phyloP scores from a whole-genome alignment of 2,113 vertebrate species.

The Ictalurus furcatus region DNA sequence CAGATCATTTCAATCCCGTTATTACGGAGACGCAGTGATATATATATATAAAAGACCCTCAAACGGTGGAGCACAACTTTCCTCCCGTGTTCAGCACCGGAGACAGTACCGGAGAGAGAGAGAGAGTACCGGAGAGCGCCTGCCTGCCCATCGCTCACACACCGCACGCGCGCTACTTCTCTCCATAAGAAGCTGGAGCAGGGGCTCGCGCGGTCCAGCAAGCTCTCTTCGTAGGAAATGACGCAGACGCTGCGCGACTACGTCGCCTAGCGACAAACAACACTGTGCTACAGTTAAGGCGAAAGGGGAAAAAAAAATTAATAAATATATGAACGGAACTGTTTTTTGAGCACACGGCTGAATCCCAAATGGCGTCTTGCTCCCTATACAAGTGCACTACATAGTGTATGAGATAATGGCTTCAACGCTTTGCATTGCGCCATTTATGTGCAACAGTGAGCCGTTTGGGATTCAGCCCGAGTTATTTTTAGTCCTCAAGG shows the following conservation, averaged over 20 bases:
- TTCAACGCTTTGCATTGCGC: neutral
- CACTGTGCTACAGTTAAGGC: constrained; percentile 28
- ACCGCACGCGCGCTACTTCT: constrained; percentile 4
- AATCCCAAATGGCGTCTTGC: neutral
- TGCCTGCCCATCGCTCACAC: neutral
- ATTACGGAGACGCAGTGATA: no score
- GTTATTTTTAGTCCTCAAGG: constrained; percentile 50
- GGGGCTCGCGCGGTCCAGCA: neutral
- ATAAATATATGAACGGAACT: neutral
- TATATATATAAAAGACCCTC: neutral
- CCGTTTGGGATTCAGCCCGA: neutral
- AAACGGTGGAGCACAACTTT: neutral
- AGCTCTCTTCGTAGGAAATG: constrained; percentile 66
- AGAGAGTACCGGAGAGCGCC: neutral
- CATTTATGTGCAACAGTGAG: neutral
- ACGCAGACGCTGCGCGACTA: constrained; percentile 61
- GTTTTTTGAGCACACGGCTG: neutral
- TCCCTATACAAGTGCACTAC: constrained; percentile 19
- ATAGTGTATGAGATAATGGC: neutral
- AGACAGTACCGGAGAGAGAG: neutral
- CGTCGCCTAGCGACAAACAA: constrained; percentile 72
- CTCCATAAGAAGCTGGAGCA: neutral
- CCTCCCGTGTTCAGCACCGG: neutral
- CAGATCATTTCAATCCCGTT: neutral
- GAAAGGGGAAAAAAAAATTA: neutral